Conservation (phyloP, 37 sponge, comb jelly and placozoan species). For the Oscarella lobularis region DNA sequence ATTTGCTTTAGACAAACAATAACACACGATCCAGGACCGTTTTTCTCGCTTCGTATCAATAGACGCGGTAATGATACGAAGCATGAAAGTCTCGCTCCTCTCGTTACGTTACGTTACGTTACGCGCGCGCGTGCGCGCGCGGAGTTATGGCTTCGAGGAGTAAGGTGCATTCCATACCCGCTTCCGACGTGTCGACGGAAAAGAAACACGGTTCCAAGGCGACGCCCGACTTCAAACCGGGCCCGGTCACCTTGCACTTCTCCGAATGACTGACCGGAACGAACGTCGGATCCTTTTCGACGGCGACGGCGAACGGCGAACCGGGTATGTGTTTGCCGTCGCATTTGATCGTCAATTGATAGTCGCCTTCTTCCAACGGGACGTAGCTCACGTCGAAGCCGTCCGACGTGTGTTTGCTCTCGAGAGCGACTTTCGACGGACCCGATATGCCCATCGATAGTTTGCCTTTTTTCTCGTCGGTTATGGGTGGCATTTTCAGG, state of each 20-base stretch:
- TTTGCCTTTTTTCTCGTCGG: neutral
- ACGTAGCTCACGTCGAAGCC: neutral
- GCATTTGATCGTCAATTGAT: neutral
- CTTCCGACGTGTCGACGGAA: neutral
- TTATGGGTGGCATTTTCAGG: neutral
- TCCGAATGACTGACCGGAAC: neutral
- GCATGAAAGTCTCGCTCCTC: no score
- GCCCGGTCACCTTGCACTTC: neutral
- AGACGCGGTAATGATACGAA: no score
- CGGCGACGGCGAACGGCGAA: slow-evolving; percentile 1
- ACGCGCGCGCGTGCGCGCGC: no score
- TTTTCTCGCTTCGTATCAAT: no score
- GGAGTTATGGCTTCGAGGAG: no score
- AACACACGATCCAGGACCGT: no score
- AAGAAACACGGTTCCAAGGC: neutral
- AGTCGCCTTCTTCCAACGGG: slow-evolving; percentile 1
- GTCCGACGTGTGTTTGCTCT: neutral
- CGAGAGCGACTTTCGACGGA: neutral
- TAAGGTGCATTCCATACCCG: no score
- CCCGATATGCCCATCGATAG: neutral
- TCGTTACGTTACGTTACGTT: no score
- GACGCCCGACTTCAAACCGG: neutral
- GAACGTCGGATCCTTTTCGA: neutral
- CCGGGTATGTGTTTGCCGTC: neutral
- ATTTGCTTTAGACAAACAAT: no score